Conservation (phyloP, 2,888 invertebrate genomes). For the Lamellibrachia columna region DNA sequence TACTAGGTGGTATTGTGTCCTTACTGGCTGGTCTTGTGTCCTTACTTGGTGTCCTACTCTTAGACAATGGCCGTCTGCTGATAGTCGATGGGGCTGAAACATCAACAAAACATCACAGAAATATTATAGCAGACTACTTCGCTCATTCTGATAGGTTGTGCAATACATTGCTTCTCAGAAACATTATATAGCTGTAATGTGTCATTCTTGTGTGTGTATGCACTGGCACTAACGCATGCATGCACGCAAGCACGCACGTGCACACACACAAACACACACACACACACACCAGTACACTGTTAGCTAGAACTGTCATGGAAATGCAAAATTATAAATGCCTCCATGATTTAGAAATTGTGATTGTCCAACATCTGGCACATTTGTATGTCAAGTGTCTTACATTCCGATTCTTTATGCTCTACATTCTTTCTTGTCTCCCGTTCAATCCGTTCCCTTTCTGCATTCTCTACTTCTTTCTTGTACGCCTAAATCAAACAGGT, state of each 20-base stretch:
- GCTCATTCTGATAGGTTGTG: too few species aligned
- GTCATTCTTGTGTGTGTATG: too few species aligned
- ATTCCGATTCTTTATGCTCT: background rate
- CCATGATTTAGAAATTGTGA: background rate
- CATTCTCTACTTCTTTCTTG: conserved; percentile 24
- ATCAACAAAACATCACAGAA: background rate
- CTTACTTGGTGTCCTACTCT: conserved; percentile 20
- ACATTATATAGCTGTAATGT: too few species aligned
- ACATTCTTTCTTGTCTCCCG: background rate
- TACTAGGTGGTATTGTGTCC: too few species aligned
- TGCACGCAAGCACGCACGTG: too few species aligned
- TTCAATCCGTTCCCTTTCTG: background rate
- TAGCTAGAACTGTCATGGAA: too few species aligned
- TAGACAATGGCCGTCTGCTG: background rate
- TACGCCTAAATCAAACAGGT: background rate
- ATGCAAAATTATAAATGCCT: too few species aligned
- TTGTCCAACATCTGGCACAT: background rate
- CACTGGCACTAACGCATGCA: too few species aligned
- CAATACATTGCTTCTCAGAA: too few species aligned
- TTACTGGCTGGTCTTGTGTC: too few species aligned
- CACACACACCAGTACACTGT: too few species aligned
- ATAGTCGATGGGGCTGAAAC: background rate
- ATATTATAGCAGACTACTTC: background rate
- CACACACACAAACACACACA: too few species aligned
- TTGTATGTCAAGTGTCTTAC: conserved; percentile 13